Evolutionary conservation across 2,797 vertebrate genomes (phyloP), one percentile per base, ranked within the genome.

Genomic region (Poecile montanus): DNA sequence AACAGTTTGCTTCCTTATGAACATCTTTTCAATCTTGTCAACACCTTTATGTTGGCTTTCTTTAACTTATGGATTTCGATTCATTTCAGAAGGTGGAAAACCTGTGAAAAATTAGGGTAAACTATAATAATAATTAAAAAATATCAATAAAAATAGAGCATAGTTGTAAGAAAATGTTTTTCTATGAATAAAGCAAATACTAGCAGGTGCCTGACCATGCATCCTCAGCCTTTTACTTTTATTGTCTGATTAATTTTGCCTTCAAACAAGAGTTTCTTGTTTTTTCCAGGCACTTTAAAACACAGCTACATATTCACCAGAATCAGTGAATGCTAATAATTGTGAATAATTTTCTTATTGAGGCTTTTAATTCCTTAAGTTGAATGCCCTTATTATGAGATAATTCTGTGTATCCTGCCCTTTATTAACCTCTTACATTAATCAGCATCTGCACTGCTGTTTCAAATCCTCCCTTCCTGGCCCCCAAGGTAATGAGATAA

Each of bases 371-470:
- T 94, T 91, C 51, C 56, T 92, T 92, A 79, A 53, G 91, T 74
- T 74, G 91, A 84, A 45, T 91, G 60, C 11, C 51, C n/a, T 79
- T 89, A 67, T 76, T 83, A 92, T 80, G 53, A 93, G 50, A 84
- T 85, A 78, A 82, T 85, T 77, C 45, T 90, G 90, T 90, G 90
- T 85, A 68, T 91, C 44, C 60, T 97, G 91, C 76, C 79, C 94
- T 95, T 95, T 95, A 93, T 95, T 96, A 96, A 92, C 85, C 61
- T 86, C 53, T 68, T 87, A 65, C 45, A 94, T 96, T 94, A 94
- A 95, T 96, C 95, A 96, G 57, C 67, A 91, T 84, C 74, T 93
- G 19, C 56, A 65, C 50, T 76, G 63, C 79, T 84, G 40, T 79
- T 92, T 62, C 91, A 76, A 87, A 91, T 66, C 73, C 71, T 93